phyloP scores from a whole-genome alignment of 2,797 vertebrate species.

The Tapera naevia region DNA sequence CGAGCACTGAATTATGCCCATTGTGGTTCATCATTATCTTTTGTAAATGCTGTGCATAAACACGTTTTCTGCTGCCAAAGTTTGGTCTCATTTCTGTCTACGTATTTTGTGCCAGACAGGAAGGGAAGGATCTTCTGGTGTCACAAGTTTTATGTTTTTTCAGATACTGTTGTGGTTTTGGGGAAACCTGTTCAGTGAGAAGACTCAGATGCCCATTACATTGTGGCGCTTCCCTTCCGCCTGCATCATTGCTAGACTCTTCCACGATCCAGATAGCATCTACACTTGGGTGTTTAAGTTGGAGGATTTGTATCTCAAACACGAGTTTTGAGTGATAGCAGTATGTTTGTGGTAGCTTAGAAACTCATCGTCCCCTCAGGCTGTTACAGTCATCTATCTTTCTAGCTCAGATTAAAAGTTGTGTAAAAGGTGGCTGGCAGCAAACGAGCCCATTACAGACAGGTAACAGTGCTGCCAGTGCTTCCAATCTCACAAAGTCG shows the following conservation, averaged over 20 bases:
- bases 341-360: not conserved
- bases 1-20: accelerated
- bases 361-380: not conserved
- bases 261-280: not conserved
- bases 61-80: not conserved
- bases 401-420: not conserved
- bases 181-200: not conserved
- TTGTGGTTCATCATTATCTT: accelerated
- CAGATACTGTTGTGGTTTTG: accelerated
- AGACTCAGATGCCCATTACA: accelerated
- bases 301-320: not conserved
- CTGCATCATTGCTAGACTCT: accelerated
- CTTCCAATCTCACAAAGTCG: not conserved
- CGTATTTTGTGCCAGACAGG: accelerated
- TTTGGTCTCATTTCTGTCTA: not conserved
- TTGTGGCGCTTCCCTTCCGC: not conserved
- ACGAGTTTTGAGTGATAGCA: not conserved
- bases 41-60: accelerated
- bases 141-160: not conserved
- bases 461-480: accelerated
- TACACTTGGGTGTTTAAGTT: not conserved
- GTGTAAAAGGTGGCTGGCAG: not conserved
- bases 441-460: accelerated
- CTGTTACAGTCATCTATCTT: not conserved
- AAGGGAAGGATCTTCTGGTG: not conserved